Conservation (phyloP, 2,797 vertebrate genomes). For the Dromococcyx pavoninus region DNA sequence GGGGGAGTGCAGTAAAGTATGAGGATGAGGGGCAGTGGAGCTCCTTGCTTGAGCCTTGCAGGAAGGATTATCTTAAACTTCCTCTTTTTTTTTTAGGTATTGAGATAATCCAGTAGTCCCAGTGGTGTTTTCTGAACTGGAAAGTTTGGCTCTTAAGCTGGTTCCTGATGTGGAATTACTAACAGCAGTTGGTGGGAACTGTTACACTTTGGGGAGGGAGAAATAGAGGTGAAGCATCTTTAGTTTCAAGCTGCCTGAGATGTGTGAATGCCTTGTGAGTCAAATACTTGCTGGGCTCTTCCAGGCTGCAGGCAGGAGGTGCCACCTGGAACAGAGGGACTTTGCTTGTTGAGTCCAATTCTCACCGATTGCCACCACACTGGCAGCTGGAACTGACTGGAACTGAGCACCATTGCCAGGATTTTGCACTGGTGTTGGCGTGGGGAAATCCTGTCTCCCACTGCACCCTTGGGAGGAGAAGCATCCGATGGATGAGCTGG, state of each 20-base stretch:
- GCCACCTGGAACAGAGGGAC: not conserved
- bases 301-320: not conserved
- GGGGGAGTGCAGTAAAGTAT: not conserved
- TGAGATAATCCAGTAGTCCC: not conserved
- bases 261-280: not conserved
- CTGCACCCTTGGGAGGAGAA: not conserved
- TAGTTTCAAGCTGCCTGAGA: not conserved
- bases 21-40: not conserved
- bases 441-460: not conserved
- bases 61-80: not conserved
- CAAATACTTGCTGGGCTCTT: not conserved
- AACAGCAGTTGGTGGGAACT: not conserved
- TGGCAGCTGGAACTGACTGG: not conserved
- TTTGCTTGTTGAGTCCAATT: not conserved
- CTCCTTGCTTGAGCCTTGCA: not conserved
- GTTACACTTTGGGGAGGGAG: not conserved
- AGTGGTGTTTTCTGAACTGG: not conserved
- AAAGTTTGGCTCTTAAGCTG: not conserved
- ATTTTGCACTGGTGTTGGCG: accelerated
- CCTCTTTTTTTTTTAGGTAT: not conserved
- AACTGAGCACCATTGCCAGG: not conserved
- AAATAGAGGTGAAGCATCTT: not conserved
- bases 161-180: not conserved
- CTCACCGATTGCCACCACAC: not conserved
- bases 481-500: not conserved